A percentile compares a stretch with the other conserved stretches of the same genome.
phyloP scores from a whole-genome alignment of 2,113 vertebrate genomes.

The Sorex fumeus region DNA sequence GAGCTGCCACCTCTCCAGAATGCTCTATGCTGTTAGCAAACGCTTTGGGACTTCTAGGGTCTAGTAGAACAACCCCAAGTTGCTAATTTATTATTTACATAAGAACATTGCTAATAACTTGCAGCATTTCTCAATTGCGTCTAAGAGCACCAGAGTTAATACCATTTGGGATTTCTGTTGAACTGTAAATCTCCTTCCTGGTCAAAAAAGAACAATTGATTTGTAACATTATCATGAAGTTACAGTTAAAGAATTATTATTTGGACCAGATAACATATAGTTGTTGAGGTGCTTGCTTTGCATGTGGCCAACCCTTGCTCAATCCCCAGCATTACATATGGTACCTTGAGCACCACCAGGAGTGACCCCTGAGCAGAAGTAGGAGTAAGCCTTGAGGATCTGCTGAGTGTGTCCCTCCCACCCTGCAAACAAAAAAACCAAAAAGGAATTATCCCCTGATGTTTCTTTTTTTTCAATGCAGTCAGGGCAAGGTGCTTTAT shows the following conservation, averaged over 20 bases:
- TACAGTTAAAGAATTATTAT: neutral
- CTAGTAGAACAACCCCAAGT: neutral
- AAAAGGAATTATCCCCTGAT: too few species aligned
- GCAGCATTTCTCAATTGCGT: neutral
- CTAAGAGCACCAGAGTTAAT: neutral
- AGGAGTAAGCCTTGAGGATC: too few species aligned
- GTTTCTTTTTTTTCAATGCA: neutral
- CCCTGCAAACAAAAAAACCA: too few species aligned
- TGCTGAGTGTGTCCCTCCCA: too few species aligned
- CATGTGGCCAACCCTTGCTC: too few species aligned
- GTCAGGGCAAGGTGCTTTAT: neutral
- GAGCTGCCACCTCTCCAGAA: neutral
- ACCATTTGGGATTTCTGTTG: neutral
- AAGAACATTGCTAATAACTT: slow-evolving; percentile 19
- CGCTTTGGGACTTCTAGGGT: neutral
- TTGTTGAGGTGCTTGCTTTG: too few species aligned
- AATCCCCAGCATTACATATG: too few species aligned
- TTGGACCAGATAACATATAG: neutral
- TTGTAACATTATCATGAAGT: slow-evolving; percentile 21
- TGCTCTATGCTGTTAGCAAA: neutral
- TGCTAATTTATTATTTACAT: slow-evolving; percentile 14
- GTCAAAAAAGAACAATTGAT: neutral
- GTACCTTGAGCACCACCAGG: too few species aligned
- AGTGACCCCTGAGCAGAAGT: too few species aligned
- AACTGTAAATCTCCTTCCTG: neutral